phyloP scores from a whole-genome alignment of 2,888 invertebrate species.

The Anaspis maculata region DNA sequence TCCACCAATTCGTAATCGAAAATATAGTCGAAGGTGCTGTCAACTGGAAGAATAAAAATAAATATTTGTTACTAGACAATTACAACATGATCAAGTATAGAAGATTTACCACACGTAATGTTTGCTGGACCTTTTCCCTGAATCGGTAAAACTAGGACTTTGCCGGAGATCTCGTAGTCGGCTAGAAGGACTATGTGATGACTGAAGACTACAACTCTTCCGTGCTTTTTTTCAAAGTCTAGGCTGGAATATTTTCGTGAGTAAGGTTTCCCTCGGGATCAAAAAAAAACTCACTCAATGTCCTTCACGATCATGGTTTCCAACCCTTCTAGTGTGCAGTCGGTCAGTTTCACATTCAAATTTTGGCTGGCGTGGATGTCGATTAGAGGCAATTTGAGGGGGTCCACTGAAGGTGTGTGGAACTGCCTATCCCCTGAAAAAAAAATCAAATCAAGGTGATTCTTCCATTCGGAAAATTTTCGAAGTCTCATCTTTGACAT shows the following conservation, averaged over 20 bases:
- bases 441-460: no score
- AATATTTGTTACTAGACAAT: no score
- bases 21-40: not conserved
- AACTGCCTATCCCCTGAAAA: not conserved
- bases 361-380: not conserved
- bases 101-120: no score
- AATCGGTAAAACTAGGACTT: not conserved
- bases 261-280: no score
- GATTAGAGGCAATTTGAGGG: conserved; percentile 1
- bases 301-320: not conserved
- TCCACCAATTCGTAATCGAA: not conserved
- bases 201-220: not conserved
- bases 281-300: no score
- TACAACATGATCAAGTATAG: no score
- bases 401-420: not conserved
- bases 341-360: not conserved
- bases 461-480: no score
- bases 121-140: not conserved
- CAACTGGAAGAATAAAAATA: no score
- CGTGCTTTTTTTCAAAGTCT: not conserved
- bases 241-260: no score
- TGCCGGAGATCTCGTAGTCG: not conserved
- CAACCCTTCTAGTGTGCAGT: not conserved
- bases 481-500: no score
- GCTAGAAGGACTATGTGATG: not conserved